phyloP scores from a whole-genome alignment of 2,797 vertebrate genomes.

The Lithobates sylvaticus region DNA sequence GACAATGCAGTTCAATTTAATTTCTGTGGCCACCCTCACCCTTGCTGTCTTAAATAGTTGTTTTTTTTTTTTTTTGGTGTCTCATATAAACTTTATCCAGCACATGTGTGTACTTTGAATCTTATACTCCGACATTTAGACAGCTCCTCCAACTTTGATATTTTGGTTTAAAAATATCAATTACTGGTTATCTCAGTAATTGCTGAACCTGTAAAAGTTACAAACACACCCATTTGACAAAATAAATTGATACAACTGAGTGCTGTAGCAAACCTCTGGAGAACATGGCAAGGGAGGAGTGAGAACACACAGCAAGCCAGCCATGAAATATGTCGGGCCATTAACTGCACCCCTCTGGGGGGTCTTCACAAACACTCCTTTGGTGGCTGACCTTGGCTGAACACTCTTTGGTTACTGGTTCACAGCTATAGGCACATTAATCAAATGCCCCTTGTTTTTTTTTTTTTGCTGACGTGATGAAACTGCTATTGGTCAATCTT shows the following conservation, averaged over 20 bases:
- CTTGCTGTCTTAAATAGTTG: no score
- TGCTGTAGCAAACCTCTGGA: constrained; percentile 29
- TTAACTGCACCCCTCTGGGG: constrained; percentile 47
- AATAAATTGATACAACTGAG: constrained; percentile 6
- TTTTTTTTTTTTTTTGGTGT: neutral
- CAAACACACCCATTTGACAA: constrained; percentile 26
- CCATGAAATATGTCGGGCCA: constrained; percentile 49
- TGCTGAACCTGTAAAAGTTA: neutral
- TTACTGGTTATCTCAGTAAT: neutral
- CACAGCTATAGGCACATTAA: constrained; percentile 33
- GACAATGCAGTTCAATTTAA: no score
- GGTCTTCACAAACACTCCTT: constrained; percentile 56
- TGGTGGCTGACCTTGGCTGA: constrained; percentile 55
- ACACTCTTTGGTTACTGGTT: constrained; percentile 32
- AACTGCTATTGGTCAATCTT: constrained; percentile 13
- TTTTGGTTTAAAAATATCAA: neutral
- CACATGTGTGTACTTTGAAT: no score
- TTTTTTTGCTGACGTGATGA: constrained; percentile 28
- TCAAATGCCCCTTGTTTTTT: constrained; percentile 31
- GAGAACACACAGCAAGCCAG: constrained; percentile 44
- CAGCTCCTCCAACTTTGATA: neutral
- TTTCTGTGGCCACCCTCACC: no score
- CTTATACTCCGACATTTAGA: neutral
- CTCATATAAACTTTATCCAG: neutral
- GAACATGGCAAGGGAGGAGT: constrained; percentile 17